Conservation (phyloP, 2,797 vertebrate genomes). For the Denticeps clupeoides region DNA sequence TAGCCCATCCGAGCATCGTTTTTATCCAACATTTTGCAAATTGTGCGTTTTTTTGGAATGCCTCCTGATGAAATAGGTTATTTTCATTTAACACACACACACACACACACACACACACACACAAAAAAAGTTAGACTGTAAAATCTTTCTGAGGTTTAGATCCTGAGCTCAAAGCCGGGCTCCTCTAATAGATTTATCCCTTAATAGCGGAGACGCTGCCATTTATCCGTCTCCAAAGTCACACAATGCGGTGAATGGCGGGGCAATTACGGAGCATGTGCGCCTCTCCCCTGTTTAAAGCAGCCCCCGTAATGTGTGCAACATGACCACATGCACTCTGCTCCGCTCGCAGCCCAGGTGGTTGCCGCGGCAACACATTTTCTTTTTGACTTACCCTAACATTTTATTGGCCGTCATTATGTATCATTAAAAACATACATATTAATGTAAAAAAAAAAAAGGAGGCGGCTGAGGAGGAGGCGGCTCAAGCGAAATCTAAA, state of each 20-base stretch:
- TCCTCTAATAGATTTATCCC: constrained; percentile 85
- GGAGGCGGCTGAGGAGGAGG: constrained; percentile 43
- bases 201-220: constrained; percentile 80
- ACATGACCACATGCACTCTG: constrained; percentile 78
- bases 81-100: too few relatives aligned
- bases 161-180: constrained; percentile 54
- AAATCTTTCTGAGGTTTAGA: constrained; percentile 61
- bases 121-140: too few relatives aligned
- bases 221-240: constrained; percentile 93
- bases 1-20: too few relatives aligned
- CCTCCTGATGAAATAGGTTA: too few relatives aligned
- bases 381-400: constrained; percentile 76
- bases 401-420: constrained; percentile 94
- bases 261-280: constrained; percentile 84
- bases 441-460: constrained; percentile 78
- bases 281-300: constrained; percentile 71
- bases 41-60: too few relatives aligned
- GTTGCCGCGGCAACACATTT: constrained; percentile 85
- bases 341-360: constrained; percentile 71
- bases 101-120: too few relatives aligned
- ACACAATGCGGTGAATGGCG: constrained; percentile 94
- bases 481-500: too few relatives aligned
- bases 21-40: too few relatives aligned
- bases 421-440: constrained; percentile 96
- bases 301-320: constrained; percentile 85